Conservation (phyloP, 2,113 vertebrate species). For the Polyodon spathula region DNA sequence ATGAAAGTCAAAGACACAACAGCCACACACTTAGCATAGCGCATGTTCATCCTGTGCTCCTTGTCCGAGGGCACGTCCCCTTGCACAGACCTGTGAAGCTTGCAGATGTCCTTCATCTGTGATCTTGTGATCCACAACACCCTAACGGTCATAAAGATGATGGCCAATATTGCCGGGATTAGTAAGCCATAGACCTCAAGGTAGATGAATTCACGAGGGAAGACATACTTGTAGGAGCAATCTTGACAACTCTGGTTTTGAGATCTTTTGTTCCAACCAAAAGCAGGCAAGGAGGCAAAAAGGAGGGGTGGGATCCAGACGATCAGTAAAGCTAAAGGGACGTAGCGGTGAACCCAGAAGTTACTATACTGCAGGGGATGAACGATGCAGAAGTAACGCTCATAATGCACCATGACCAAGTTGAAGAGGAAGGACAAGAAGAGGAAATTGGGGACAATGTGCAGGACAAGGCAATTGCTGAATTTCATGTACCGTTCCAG, state of each 20-base stretch:
- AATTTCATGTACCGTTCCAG: conserved; percentile 46
- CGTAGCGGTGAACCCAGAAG: conserved; percentile 60
- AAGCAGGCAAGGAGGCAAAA: conserved; percentile 66
- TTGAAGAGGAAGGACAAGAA: conserved; percentile 79
- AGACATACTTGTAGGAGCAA: conserved; percentile 63
- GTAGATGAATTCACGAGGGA: conserved; percentile 71
- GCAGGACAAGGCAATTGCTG: conserved; percentile 54
- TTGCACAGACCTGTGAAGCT: conserved; percentile 61
- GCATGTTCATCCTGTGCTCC: conserved; percentile 62
- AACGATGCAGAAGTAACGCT: conserved; percentile 67
- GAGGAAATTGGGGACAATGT: conserved; percentile 74
- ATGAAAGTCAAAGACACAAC: conserved; percentile 66
- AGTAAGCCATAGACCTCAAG: conserved; percentile 76
- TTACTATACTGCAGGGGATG: conserved; percentile 56
- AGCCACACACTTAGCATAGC: conserved; percentile 63
- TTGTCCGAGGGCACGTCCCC: conserved; percentile 40
- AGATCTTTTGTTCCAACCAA: conserved; percentile 74
- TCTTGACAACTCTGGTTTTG: neutral
- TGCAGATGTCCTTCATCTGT: conserved; percentile 67
- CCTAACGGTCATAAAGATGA: conserved; percentile 54
- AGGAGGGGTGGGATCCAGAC: conserved; percentile 65
- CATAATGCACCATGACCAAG: conserved; percentile 75
- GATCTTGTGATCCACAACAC: conserved; percentile 59
- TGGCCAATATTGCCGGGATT: conserved; percentile 64
- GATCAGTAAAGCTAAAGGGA: conserved; percentile 50